phyloP scores from a whole-genome alignment of 2,113 vertebrate genomes.

The Trochalopteron elliotii region DNA sequence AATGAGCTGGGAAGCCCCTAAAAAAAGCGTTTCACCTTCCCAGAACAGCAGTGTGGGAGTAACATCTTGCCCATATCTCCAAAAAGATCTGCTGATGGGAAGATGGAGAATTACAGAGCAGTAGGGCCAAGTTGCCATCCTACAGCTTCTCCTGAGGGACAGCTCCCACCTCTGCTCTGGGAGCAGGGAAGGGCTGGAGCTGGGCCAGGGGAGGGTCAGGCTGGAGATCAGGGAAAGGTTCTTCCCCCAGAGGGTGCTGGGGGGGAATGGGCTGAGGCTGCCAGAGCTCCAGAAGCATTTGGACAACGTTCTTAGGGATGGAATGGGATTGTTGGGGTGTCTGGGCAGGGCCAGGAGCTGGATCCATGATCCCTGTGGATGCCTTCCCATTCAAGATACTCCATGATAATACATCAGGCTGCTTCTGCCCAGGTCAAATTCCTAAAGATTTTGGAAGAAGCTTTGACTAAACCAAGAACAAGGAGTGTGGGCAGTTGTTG shows the following conservation, averaged over 20 bases:
- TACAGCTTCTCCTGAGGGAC: fast-evolving
- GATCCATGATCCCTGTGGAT: no score
- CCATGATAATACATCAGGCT: neutral
- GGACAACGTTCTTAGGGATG: neutral
- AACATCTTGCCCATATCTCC: neutral
- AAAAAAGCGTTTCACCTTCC: neutral
- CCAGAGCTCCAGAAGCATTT: neutral
- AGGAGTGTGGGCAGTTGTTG: neutral
- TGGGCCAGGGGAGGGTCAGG: neutral
- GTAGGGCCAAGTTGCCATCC: fast-evolving
- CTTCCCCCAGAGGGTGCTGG: neutral
- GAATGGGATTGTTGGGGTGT: neutral
- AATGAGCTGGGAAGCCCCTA: neutral
- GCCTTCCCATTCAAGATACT: no score
- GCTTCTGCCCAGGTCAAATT: neutral
- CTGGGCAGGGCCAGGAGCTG: fast-evolving
- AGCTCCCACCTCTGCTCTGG: neutral
- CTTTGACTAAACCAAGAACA: neutral
- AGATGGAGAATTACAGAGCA: neutral
- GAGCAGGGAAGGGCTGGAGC: neutral
- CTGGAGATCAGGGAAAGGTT: neutral
- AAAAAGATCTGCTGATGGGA: neutral
- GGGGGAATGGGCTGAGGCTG: neutral
- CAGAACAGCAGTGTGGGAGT: neutral
- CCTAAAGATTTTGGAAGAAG: neutral